A percentile compares a stretch with the other conserved stretches of the same genome.
Conservation (phyloP, 1,140 invertebrate genomes). For the Ctenoplectra terminalis region DNA sequence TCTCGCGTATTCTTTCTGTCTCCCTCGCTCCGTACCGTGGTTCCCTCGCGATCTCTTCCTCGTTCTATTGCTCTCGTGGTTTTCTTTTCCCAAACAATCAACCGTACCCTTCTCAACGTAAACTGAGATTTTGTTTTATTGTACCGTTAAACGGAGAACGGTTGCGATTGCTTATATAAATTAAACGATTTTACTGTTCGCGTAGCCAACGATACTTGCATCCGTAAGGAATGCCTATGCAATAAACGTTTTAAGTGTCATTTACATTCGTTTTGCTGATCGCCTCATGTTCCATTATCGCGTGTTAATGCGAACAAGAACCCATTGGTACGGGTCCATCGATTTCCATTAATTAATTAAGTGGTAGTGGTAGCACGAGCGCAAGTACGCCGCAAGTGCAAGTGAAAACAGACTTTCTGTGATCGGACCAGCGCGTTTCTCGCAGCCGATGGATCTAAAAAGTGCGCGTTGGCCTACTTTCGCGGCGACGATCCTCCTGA, state of each 20-base stretch:
- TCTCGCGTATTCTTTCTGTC: background rate
- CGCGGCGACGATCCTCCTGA: conserved; percentile 28
- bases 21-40: conserved; percentile 8
- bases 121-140: conserved; percentile 1
- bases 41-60: background rate
- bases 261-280: background rate
- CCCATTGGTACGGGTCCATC: background rate
- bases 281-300: background rate
- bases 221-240: too few species aligned
- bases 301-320: background rate
- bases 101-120: background rate
- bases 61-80: background rate
- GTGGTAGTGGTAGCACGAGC: background rate
- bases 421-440: conserved; percentile 44
- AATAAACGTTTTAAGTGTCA: background rate
- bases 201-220: background rate
- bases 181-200: background rate
- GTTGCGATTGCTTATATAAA: background rate
- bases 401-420: conserved; percentile 51
- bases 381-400: background rate
- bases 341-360: background rate
- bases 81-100: background rate
- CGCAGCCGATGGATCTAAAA: conserved; percentile 53
- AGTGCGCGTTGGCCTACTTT: conserved; percentile 60
- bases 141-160: background rate